Evolutionary conservation across 2,797 vertebrate genomes (phyloP).

Genomic region (Knipowitschia caucasica): DNA sequence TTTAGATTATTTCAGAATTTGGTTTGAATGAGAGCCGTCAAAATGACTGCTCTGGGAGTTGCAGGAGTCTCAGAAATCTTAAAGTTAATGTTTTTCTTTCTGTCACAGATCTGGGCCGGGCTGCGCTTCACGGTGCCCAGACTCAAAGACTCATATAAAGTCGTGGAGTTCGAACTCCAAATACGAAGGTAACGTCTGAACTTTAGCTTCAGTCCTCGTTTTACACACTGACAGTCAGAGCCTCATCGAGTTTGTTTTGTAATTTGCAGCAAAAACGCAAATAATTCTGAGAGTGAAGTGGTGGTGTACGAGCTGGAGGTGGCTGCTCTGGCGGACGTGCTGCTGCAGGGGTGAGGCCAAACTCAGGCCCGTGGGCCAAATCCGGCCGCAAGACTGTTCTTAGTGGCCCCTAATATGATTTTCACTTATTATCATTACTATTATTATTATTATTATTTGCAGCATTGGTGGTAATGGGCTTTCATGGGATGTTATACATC

Average conservation of each 20-base stretch:
- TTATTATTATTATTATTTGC: too few relatives aligned
- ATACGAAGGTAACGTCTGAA: constrained; percentile 90
- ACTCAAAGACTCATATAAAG: constrained; percentile 74
- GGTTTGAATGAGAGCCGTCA: too few relatives aligned
- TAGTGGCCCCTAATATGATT: too few relatives aligned
- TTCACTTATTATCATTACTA: too few relatives aligned
- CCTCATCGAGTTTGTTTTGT: background rate
- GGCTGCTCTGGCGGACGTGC: constrained; percentile 77
- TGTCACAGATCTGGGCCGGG: constrained; percentile 80
- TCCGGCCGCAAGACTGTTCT: too few relatives aligned
- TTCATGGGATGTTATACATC: too few relatives aligned
- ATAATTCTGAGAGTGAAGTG: constrained; percentile 87
- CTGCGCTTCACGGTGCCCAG: constrained; percentile 88
- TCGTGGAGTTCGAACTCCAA: constrained; percentile 86
- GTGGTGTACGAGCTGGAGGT: constrained; percentile 78
- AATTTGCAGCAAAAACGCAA: constrained; percentile 85
- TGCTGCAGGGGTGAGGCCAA: constrained; percentile 82
- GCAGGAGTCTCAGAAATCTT: background rate
- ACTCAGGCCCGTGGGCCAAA: too few relatives aligned
- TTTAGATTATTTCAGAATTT: too few relatives aligned
- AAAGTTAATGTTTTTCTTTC: background rate
- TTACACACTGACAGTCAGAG: too few relatives aligned
- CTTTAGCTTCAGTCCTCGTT: too few relatives aligned
- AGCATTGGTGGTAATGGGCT: too few relatives aligned
- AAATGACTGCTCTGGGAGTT: too few relatives aligned